Percentiles rank a stretch among this genome's conserved stretches.
These are phyloP conservation scores for Beaufortia kweichowensis DNA, from an alignment of 2,113 vertebrate genomes.

Conservation along the genomic window DNA sequence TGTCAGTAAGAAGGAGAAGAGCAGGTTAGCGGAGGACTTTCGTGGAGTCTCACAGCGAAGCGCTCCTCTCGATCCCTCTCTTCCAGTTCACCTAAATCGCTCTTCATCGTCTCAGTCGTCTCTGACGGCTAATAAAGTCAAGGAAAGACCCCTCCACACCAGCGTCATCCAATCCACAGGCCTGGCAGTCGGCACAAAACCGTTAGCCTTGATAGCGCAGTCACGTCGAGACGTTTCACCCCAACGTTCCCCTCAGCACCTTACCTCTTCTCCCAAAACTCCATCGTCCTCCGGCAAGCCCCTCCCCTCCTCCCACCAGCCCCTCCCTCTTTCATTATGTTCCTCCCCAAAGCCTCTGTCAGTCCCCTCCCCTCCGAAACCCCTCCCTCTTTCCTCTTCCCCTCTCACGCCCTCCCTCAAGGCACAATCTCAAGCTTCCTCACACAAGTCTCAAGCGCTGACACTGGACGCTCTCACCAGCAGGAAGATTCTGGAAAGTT, in stretches of 20 bases:
- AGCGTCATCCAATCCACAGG: conserved; percentile 98
- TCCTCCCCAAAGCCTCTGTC: conserved; percentile 75
- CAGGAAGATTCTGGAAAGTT: conserved; percentile 91
- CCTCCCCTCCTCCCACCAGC: conserved; percentile 69
- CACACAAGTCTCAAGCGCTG: conserved; percentile 58
- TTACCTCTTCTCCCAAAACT: conserved; percentile 80
- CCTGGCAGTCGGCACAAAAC: conserved; percentile 86
- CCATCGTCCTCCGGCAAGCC: conserved; percentile 74
- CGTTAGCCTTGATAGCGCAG: conserved; percentile 88
- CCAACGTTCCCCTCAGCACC: conserved; percentile 63
- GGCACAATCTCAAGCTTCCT: conserved; percentile 65
- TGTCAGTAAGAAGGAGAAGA: conserved; percentile 80
- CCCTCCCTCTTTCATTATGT: conserved; percentile 73
- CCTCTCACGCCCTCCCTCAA: conserved; percentile 69
- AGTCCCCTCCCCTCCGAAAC: conserved; percentile 70
- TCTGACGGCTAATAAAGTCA: conserved; percentile 77
- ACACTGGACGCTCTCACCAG: conserved; percentile 65
- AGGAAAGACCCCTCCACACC: conserved; percentile 86
- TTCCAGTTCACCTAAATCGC: conserved; percentile 82
- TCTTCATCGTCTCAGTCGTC: conserved; percentile 86
- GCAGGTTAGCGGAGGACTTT: conserved; percentile 77
- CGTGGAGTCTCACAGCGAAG: conserved; percentile 81
- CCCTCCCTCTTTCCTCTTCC: conserved; percentile 56
- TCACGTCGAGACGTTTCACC: conserved; percentile 82
- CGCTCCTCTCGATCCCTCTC: conserved; percentile 81